Base-by-base conservation (phyloP, 2,797 vertebrate genomes). In the Urophycis tenuis region DNA sequence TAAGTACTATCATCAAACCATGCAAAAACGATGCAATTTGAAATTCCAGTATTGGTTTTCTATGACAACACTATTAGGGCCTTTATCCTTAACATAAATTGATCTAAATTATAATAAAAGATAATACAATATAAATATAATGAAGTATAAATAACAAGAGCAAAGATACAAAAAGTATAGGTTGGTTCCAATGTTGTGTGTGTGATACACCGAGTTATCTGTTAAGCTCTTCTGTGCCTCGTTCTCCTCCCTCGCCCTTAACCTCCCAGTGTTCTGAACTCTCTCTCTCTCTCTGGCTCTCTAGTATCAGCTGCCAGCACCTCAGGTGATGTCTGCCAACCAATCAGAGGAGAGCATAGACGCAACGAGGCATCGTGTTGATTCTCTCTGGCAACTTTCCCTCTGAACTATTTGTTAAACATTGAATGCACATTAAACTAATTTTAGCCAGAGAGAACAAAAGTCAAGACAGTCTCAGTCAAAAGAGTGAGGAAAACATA, bases 321-420 rank as follows among this genome's bases (percentile, higher is more conserved):
- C 84, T 77, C 87, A 89, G 85, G 86, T 88, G 87, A 77, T 60
- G 75, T 75, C 81, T 87, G 81, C 79, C 77, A 75, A 73, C 85
- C 86, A 88, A 88, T 85, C 86, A 80, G 73, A 77, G 25, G 70
- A 84, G 81, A 78, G 78, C 81, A 71, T 74, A 60, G 70, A 72
- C 49, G 79, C 69, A 75, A 71, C 15, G 72, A 82, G 41, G 77
- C 82, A 36, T 83, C 79, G 83, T 83, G 85, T 81, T 82, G 33
- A 0, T 71, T 83, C 77, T 81, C 81, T 83, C 82, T 72, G 81
- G 76, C 53, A 75, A 81, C 53, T 60, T 60, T 60, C 53, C 53
- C 53, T 60, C 22, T 60, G 53, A 60, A 60, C 53, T 79, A 69
- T 72, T 71, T 35, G 73, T 81, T 41, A 72, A 41, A 67, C 74